A percentile compares a stretch with the other conserved stretches of the same genome.
These are phyloP conservation scores for Lemur catta DNA, from an alignment of 2,797 vertebrate species.

Conservation along the genomic window DNA sequence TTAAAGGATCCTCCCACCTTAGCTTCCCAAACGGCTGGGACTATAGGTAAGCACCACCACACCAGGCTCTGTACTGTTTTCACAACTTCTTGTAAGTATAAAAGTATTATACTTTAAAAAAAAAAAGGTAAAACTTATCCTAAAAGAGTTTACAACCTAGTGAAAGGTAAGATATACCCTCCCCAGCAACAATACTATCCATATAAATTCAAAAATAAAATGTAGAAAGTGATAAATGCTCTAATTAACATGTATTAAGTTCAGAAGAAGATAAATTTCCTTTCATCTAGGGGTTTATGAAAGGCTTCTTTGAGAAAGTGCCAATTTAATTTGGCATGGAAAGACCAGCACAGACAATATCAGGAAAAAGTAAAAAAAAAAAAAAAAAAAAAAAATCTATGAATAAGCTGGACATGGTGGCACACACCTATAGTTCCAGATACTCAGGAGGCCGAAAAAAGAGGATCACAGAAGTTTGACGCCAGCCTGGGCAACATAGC, in stretches of 20 bases:
- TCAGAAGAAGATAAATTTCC: background rate
- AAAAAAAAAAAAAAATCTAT: background rate
- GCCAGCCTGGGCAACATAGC: background rate
- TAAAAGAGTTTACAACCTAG: background rate
- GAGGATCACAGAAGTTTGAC: background rate
- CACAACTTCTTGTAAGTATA: background rate
- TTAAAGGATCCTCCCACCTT: too few relatives aligned
- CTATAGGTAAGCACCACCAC: too few relatives aligned
- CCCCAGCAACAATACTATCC: background rate
- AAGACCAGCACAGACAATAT: background rate
- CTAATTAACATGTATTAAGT: background rate
- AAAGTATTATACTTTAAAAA: background rate
- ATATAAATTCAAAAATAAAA: slow-evolving; percentile 6
- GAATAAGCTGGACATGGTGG: background rate
- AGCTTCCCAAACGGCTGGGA: too few relatives aligned
- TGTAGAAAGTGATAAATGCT: background rate
- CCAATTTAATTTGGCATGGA: background rate
- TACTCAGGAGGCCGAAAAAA: background rate
- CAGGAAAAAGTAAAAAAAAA: background rate
- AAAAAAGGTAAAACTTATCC: background rate
- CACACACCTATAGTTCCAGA: background rate
- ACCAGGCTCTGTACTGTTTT: background rate
- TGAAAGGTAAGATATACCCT: background rate
- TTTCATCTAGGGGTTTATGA: background rate
- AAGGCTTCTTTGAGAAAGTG: slow-evolving; percentile 1